Evolutionary conservation across 2,888 invertebrate species (phyloP).

Genomic region (Agrochola litura): DNA sequence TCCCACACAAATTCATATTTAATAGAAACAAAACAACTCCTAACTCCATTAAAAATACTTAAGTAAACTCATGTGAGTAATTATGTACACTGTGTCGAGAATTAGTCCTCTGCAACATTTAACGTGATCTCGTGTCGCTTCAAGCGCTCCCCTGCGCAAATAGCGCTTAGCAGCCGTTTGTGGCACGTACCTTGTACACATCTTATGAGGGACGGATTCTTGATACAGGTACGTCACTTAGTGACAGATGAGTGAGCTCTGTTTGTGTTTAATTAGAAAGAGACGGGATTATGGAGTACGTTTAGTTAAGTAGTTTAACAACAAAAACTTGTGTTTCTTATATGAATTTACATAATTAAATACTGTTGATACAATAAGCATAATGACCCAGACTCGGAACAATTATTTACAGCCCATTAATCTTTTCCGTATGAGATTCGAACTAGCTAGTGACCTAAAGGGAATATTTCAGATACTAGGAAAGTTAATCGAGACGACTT

Average conservation of each 20-base stretch:
- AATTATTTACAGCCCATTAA: neutral
- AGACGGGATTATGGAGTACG: neutral
- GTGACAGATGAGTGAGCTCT: constrained; percentile 40
- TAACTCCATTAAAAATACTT: constrained; percentile 65
- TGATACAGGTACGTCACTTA: constrained; percentile 47
- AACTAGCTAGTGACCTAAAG: neutral
- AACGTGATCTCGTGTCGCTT: constrained; percentile 67
- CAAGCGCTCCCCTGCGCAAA: constrained; percentile 73
- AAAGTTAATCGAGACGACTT: neutral
- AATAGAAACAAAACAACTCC: constrained; percentile 45
- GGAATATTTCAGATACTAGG: neutral
- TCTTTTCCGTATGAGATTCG: neutral
- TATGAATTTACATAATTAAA: neutral
- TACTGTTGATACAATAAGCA: neutral
- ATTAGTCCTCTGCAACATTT: constrained; percentile 73
- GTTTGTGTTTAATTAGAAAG: constrained; percentile 41
- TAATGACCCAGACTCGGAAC: neutral
- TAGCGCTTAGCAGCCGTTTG: constrained; percentile 63
- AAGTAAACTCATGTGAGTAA: constrained; percentile 67
- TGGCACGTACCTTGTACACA: constrained; percentile 63
- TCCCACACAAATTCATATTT: constrained; percentile 26
- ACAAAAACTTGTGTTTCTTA: neutral
- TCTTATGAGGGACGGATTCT: constrained; percentile 57
- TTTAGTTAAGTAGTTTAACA: neutral
- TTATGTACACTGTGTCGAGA: constrained; percentile 69